A percentile compares a stretch with the other conserved stretches of the same genome.
Evolutionary conservation across 2,797 vertebrate species (phyloP).

Genomic region (Picus viridis): DNA sequence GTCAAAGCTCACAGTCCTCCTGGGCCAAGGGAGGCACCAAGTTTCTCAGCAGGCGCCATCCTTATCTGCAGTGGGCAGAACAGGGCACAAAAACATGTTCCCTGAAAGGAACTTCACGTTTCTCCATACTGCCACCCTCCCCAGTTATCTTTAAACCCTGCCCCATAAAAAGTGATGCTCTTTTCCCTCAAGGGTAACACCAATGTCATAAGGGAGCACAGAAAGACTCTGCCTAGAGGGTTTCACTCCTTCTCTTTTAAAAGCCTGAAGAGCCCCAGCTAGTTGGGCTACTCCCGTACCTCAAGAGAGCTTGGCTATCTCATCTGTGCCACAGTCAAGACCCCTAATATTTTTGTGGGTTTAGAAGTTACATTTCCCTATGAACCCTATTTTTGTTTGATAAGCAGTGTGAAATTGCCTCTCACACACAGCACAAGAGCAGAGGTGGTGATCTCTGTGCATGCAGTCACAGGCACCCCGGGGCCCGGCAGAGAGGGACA

Average conservation of each 20-base stretch:
- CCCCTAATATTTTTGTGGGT: neutral
- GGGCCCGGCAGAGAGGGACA: neutral
- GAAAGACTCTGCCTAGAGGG: rapidly evolving
- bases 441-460: neutral
- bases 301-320: rapidly evolving
- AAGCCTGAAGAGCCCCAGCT: neutral
- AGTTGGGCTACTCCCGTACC: neutral
- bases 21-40: neutral
- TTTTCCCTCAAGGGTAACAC: neutral
- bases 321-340: rapidly evolving
- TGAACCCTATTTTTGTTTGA: neutral
- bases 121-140: neutral
- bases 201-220: neutral
- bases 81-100: neutral
- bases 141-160: neutral
- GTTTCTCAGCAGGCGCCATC: neutral
- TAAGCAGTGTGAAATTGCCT: neutral
- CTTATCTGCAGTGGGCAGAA: conserved; percentile 26
- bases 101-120: neutral
- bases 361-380: neutral
- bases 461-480: neutral
- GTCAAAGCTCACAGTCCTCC: conserved; percentile 36
- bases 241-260: neutral
- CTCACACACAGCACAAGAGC: neutral
- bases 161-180: neutral